phyloP scores from a whole-genome alignment of 2,797 vertebrate species.

The Sebastiscus tertius region DNA sequence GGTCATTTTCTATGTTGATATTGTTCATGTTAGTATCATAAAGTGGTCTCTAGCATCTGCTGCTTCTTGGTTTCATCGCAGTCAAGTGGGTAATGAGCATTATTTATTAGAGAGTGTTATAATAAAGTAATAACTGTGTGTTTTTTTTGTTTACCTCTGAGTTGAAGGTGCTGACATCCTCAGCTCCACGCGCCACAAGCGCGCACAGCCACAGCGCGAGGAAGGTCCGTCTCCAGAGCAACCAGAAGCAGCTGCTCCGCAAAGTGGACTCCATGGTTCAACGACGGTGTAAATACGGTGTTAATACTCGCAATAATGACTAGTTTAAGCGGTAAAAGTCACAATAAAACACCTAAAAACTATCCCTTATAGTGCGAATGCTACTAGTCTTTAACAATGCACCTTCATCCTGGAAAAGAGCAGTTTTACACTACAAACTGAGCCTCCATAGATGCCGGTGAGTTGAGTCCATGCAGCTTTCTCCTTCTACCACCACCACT shows the following conservation, averaged over 20 bases:
- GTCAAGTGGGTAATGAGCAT: background rate
- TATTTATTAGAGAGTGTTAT: background rate
- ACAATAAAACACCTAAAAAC: background rate
- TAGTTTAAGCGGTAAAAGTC: background rate
- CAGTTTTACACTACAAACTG: background rate
- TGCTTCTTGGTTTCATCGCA: too few relatives aligned
- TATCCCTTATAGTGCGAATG: background rate
- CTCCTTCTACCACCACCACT: background rate
- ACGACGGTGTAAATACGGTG: background rate
- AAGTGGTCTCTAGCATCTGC: too few relatives aligned
- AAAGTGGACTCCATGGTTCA: constrained; percentile 70
- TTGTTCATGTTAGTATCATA: too few relatives aligned
- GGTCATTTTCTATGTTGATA: too few relatives aligned
- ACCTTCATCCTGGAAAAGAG: background rate
- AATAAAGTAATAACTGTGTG: too few relatives aligned
- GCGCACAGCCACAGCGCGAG: constrained; percentile 76
- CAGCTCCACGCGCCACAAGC: constrained; percentile 64
- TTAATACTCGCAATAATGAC: background rate
- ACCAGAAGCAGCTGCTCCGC: constrained; percentile 65
- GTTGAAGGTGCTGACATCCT: constrained; percentile 72
- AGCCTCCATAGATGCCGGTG: background rate
- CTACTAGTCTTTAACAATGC: background rate
- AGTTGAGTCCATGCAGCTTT: background rate
- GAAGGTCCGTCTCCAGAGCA: constrained; percentile 80
- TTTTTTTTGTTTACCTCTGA: constrained; percentile 71